These are phyloP conservation scores for Aphis gossypii DNA, from an alignment of 1,140 invertebrate species.

Conservation along the genomic window DNA sequence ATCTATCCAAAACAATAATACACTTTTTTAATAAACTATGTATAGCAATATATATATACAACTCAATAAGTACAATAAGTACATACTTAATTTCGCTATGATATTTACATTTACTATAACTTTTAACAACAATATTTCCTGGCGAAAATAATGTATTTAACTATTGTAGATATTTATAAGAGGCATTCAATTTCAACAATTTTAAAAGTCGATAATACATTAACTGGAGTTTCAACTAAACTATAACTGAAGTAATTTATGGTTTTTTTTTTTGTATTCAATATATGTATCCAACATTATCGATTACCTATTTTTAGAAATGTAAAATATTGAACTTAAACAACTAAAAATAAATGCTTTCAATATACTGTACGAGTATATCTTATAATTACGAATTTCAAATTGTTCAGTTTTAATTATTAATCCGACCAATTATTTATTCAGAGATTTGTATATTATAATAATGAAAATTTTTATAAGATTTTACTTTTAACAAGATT, in stretches of 20 bases:
- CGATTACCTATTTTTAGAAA: neutral
- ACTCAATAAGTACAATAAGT: no score
- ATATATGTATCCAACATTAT: neutral
- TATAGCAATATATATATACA: no score
- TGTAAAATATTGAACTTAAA: neutral
- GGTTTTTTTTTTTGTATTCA: neutral
- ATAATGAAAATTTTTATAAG: neutral
- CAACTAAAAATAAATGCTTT: neutral
- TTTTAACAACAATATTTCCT: no score
- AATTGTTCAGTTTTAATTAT: neutral
- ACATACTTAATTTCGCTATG: no score
- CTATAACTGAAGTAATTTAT: neutral
- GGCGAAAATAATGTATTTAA: no score
- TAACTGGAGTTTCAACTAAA: neutral
- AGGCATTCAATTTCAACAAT: neutral
- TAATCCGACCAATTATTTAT: neutral
- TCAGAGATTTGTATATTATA: neutral
- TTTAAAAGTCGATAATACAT: neutral
- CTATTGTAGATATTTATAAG: neutral
- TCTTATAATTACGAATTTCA: neutral
- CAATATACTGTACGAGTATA: neutral
- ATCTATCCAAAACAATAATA: no score
- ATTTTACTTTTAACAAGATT: neutral
- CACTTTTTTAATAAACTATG: no score
- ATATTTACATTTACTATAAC: no score